phyloP scores from a whole-genome alignment of 2,797 vertebrate species.

The Lutjanus campechanus region DNA sequence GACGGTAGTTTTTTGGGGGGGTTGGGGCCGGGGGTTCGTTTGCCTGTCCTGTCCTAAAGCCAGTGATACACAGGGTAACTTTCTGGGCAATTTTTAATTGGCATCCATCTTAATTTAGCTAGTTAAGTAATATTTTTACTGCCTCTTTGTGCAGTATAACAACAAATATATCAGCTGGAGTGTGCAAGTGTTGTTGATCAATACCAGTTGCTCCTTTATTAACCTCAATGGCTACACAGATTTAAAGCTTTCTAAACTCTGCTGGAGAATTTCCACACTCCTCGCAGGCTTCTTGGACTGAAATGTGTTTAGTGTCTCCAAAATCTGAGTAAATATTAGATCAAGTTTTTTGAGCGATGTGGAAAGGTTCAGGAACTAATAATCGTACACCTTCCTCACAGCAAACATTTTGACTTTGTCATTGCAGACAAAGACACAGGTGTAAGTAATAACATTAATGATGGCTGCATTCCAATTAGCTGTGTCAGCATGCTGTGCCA shows the following conservation, averaged over 20 bases:
- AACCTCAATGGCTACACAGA: neutral
- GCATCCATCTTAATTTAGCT: conserved; percentile 1
- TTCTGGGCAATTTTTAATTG: conserved; percentile 4
- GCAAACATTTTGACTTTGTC: neutral
- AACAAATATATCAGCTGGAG: conserved; percentile 16
- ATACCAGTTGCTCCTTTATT: conserved; percentile 1
- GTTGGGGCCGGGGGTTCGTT: too few species aligned
- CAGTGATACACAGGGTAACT: neutral
- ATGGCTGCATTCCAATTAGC: conserved; percentile 24
- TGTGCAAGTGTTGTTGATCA: conserved; percentile 17
- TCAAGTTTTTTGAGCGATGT: neutral
- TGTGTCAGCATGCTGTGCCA: conserved; percentile 26
- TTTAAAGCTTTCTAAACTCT: neutral
- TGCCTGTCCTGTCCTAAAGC: conserved; percentile 2
- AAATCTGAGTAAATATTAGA: neutral
- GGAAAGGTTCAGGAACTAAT: neutral
- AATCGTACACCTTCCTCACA: neutral
- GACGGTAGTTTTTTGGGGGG: neutral
- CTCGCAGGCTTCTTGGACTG: neutral
- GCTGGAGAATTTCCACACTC: neutral
- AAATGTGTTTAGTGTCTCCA: neutral
- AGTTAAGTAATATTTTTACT: conserved; percentile 12
- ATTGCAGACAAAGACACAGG: conserved; percentile 4
- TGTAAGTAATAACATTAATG: conserved; percentile 31
- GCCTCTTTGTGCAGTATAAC: neutral